Evolutionary conservation across 1,140 invertebrate species (phyloP), one percentile per base, ranked within the genome.

Genomic region (Drosophila punjabiensis): DNA sequence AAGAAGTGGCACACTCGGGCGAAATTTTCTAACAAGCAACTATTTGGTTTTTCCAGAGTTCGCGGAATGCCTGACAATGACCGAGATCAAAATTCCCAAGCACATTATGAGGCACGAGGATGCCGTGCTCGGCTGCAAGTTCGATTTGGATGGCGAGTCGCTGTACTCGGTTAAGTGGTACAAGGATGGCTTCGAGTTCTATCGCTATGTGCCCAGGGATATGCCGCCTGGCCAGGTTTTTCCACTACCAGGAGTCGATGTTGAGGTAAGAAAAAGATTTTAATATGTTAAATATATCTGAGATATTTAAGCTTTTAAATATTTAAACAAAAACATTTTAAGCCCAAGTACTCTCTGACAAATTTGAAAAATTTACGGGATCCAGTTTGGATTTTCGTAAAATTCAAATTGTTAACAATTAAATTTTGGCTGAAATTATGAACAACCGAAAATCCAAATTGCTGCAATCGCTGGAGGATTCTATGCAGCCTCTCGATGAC

Each of bases 101-200:
- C 95, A 96, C 89, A 95, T 95, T 24, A 94, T 96, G 52, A 92
- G 95, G 55, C 95, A 96, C 75, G 94, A 96, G 79, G 94, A 94
- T 53, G 96, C 96, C 2, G 93, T 94, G 48, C 94, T 97, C 82
- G 96, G 96, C 79, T 98, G 97, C 93, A 95, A 96, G 84, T 98
- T 96, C 94, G 96, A 97, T 88, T 93, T 98, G 85, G 96, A 97
- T 64, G 96, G 95, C 13, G 97, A 97, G 91, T 94, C 95, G n/a
- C 93, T 98, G 11, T 97, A 97, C 93, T 97, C 96, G 5, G 96
- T 97, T 66, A 97, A 97, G 93, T 98, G 97, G 97, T 98, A 97
- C 93, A 97, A 97, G 89, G 96, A 97, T 85, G 96, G 96, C 48
- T 95, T 97, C 86, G 97, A 98, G 93, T 98, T 98, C 94, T 98